Base-by-base conservation (phyloP, 2,113 vertebrate genomes). In the Gallinago media region DNA sequence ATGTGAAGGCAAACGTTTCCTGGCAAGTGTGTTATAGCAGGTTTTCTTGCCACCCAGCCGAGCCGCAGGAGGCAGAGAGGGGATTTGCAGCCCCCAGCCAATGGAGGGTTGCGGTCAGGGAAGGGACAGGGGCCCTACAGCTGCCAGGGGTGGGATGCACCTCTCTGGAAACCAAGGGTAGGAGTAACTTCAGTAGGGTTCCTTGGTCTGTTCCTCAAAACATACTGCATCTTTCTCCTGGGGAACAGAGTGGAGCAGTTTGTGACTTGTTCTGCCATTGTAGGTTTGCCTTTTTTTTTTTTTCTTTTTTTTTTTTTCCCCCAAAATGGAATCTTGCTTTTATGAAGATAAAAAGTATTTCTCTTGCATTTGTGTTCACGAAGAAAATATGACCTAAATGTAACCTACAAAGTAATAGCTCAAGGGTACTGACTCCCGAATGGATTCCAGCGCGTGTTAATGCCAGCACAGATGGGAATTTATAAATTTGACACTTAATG, bases 31-130 rank as follows among this genome's bases (percentile, higher is more conserved):
- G 44, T 66, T 66, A 44, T 9, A 46, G 80, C 58, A 58, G 59
- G 36, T 66, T 72, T 85, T 38, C 81, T 59, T 79, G 52, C n/a
- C 2, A 3, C 31, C 23, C 29, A 54, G 40, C 55, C 47, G n/a
- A 55, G 47, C 72, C 0, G 1, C 0, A 2, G 34, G 3, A 0
- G 79, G n/a, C 40, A 63, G n/a, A 42, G 25, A 0, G 1, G 47
- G n/a, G 56, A 34, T 70, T 14, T 42, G 55, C 55, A 56, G 40
- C 2, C 2, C 47, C 34, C 63, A 49, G 72, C 55, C 42, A 14
- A 11, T 19, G 65, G 34, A 56, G 2, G 1, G 72, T 42, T 71
- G 40, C 0, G 3, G 34, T 23, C 2, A 2, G 50, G 58, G 36
- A 44, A 78, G 73, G 58, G 44, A 65, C 36, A 32, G 8, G 23